Base-by-base conservation (phyloP, 2,888 invertebrate genomes). In the Anodontia alba region DNA sequence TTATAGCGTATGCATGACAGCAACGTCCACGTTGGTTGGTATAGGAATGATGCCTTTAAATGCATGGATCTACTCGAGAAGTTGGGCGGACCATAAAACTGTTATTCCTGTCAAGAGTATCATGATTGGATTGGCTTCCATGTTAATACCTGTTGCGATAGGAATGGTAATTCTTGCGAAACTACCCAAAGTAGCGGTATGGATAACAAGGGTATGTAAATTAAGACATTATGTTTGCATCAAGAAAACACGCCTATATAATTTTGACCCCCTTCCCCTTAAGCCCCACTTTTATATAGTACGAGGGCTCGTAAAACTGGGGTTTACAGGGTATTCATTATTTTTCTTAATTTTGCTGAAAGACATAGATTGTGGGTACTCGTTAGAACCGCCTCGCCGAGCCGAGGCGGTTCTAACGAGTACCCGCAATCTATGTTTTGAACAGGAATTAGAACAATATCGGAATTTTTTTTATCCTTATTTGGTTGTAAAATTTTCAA, bases 1-100 rank as follows among this genome's bases (percentile, higher is more conserved):
- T 46, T 46, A 1, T 17, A 79, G 79, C 36, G 79, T 79, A 12
- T 46, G 67, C 29, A 79, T 79, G 79, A 79, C 79, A 26, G 42
- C 79, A 10, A 51, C 51, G 1, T 74, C 79, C 1, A 79, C 79
- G 1, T 20, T 57, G 8, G 54, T 75, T 33, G 79, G 74, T 12
- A 74, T 71, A 66, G 79, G 79, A 17, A 79, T 79, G 79, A 79
- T 79, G 79, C 75, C 79, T 23, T 67, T 79, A 3, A 79, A 79
- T 26, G n/a, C 74, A 3, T 79, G 54, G 66, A 49, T 79, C 0
- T 79, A 79, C 26, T 43, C 71, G 1, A 31, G 75, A n/a, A 70
- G 71, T 49, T 79, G 73, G 49, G 74, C 75, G n/a, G 66, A 57
- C n/a, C 23, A 43, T 7, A 62, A 43, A 20, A n/a, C 73, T 15